Base-by-base conservation (phyloP, 2,113 vertebrate genomes). In the Xiphophorus maculatus region DNA sequence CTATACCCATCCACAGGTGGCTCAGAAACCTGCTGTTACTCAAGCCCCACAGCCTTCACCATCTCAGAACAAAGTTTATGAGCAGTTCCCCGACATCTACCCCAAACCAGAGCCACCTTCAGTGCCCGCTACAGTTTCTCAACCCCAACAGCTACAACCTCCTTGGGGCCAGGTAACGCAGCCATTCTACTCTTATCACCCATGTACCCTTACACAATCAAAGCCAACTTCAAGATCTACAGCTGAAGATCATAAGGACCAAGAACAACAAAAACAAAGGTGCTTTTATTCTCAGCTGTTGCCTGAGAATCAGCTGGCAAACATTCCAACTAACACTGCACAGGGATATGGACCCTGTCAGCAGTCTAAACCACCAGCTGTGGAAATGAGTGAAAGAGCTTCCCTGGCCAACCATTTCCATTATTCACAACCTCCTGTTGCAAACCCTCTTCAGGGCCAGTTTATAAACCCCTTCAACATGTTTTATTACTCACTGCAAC, bases 401-500 rank as follows among this genome's bases (percentile, higher is more conserved):
- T 25, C 42, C 3, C 25, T 14, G 54, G 58, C 28, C 30, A 62
- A 30, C 0, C 76, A 32, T n/a, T 14, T 15, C 1, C 74, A 62
- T 66, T 61, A 5, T 14, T 35, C 63, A 2, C 54, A 33, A 11
- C 60, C 48, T 40, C 48, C 71, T 32, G 2, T 3, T 61, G 14
- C 60, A 9, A 61, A 51, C 27, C 14, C 33, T 60, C 13, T 51
- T 29, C 27, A 63, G 9, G 44, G 48, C 27, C 63, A 58, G 10
- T 8, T 5, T 14, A 33, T 33, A 74, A 15, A 30, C 11, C 62
- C 22, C 29, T 71, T 11, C 62, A 69, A 37, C 51, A 29, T 15
- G 0, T 5, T 74, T 14, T 73, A 71, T 66, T 64, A 71, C 72
- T 54, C 58, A 29, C 67, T 40, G n/a, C 65, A 73, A 28, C 73